Conservation (phyloP, 1,140 invertebrate genomes). For the Cydia fagiglandana region DNA sequence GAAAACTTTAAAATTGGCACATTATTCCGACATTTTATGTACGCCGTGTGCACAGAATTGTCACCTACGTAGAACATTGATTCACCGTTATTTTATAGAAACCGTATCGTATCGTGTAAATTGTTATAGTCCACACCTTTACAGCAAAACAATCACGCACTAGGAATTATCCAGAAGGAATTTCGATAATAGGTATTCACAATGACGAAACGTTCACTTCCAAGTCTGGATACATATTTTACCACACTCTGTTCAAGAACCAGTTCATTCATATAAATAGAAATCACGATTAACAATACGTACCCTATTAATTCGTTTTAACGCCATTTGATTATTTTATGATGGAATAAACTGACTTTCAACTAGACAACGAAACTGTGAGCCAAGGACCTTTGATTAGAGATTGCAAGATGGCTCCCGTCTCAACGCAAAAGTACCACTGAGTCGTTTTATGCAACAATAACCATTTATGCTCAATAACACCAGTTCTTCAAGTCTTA, state of each 20-base stretch:
- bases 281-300: slow-evolving; percentile 78
- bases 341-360: slow-evolving; percentile 81
- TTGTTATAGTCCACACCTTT: slow-evolving; percentile 26
- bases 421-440: slow-evolving; percentile 82
- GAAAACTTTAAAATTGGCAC: slow-evolving; percentile 76
- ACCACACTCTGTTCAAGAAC: slow-evolving; percentile 64
- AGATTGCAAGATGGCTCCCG: slow-evolving; percentile 84
- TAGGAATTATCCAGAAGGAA: slow-evolving; percentile 78
- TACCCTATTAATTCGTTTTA: slow-evolving; percentile 98
- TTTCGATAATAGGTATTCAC: slow-evolving; percentile 78
- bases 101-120: slow-evolving; percentile 5
- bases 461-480: slow-evolving; percentile 62
- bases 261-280: slow-evolving; percentile 63
- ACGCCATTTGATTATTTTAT: slow-evolving; percentile 88
- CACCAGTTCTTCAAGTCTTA: slow-evolving; percentile 65
- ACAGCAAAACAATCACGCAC: slow-evolving; percentile 53
- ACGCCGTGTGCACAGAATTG: slow-evolving; percentile 77
- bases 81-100: slow-evolving; percentile 49
- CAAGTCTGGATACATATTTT: slow-evolving; percentile 78
- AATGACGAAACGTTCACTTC: slow-evolving; percentile 80
- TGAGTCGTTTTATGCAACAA: slow-evolving; percentile 78
- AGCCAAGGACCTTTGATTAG: slow-evolving; percentile 84
- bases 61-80: slow-evolving; percentile 62
- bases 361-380: slow-evolving; percentile 83
- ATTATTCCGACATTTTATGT: slow-evolving; percentile 79